A percentile compares a stretch with the other conserved stretches of the same genome.
Evolutionary conservation across 1,140 invertebrate genomes (phyloP).

Genomic region (silkworm (Bombyx mori)): ASM3026992v2 NC_085111.1:13067001-13067500

Average conservation of each 20-base stretch:
- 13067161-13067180: constrained; percentile 31
- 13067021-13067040: constrained; percentile 36
- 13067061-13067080: constrained; percentile 40
- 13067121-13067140: constrained; percentile 42
- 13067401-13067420: too few species aligned
- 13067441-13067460: too few species aligned
- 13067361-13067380: constrained; percentile 57
- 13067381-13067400: too few species aligned
- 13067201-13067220: constrained; percentile 38
- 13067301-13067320: constrained; percentile 71
- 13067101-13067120: constrained; percentile 53
- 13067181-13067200: constrained; percentile 44
- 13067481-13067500: too few species aligned
- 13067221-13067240: constrained; percentile 33
- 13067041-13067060: constrained; percentile 37
- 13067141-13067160: constrained; percentile 30
- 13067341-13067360: constrained; percentile 78
- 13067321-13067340: constrained; percentile 75
- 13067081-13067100: constrained; percentile 46
- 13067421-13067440: too few species aligned
- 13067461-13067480: too few species aligned
- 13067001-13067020: constrained; percentile 39
- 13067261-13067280: constrained; percentile 10
- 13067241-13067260: constrained; percentile 25
- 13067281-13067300: constrained; percentile 17